Base-by-base conservation (phyloP, 1,140 invertebrate genomes). In the Papilio aristodemus region DNA sequence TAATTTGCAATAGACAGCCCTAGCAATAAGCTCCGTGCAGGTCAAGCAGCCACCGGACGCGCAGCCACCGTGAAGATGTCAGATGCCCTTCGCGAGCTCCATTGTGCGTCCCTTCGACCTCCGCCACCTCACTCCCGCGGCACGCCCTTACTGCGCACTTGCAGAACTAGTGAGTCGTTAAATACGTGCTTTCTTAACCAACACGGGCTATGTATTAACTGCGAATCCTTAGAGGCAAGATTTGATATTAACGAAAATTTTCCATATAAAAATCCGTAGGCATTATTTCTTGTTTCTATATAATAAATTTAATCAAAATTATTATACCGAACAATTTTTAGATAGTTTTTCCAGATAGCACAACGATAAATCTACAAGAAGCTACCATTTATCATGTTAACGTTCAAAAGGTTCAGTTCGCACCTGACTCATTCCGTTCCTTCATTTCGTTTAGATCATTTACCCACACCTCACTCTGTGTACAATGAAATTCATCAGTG, bases 1-100 rank as follows among this genome's bases (percentile, higher is more conserved):
- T 17, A 54, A 22, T 11, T 8, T 50, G 4, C 17, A 11, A 54
- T 54, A 4, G 39, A 41, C 38, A 64, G 5, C 57, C 39, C 67
- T 71, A 54, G 38, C 54, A 62, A 63, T 64, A 67, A 54, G 63
- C 58, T 67, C 50, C 36, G 72, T 72, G 57, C 76, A 69, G 62
- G 59, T 62, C 75, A 74, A 27, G 71, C 59, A 63, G 63, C 54
- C 73, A 59, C 43, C 43, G 68, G 59, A 68, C 54, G 67, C 13
- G 70, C 76, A 77, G 22, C 62, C 74, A 79, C 74, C 84, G 83
- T 85, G 74, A 86, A 85, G 84, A 86, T 86, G 78, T 38, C 59
- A 71, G 82, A 86, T 86, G 84, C 78, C 82, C 82, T 84, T 83
- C 79, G 69, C 36, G 17, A 62, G 69, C 67, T 80, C 81, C 78